Conservation (phyloP, 2,797 vertebrate genomes). For the Sebastes kiyomatsui region DNA sequence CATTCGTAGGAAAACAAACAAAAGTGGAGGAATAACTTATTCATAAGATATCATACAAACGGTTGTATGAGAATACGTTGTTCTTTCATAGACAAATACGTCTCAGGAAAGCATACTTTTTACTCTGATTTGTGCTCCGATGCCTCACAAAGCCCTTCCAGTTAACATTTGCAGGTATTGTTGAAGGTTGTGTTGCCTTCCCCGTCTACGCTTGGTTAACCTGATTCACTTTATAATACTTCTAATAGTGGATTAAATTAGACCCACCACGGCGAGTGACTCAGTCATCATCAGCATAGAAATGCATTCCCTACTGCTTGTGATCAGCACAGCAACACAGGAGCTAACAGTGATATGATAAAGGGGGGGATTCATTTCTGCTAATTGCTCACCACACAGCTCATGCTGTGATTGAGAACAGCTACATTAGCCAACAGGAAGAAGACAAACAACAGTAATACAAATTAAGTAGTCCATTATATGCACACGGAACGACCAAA, state of each 20-base stretch:
- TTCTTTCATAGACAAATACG: background rate
- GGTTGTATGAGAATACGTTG: background rate
- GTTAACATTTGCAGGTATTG: background rate
- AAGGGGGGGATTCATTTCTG: slow-evolving; percentile 42
- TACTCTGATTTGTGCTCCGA: background rate
- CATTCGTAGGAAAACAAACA: background rate
- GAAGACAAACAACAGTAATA: slow-evolving; percentile 47
- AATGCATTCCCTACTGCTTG: slow-evolving; percentile 38
- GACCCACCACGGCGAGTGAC: background rate
- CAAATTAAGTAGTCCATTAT: slow-evolving; percentile 33
- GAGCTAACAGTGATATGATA: slow-evolving; percentile 17
- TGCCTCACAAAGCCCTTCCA: background rate
- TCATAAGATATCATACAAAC: background rate
- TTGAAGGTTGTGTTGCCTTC: background rate
- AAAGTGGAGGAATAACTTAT: background rate
- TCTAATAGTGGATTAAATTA: background rate
- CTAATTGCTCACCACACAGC: slow-evolving; percentile 54
- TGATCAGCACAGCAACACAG: slow-evolving; percentile 37
- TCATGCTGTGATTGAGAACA: slow-evolving; percentile 61
- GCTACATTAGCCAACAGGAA: slow-evolving; percentile 49
- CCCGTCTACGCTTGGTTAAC: background rate
- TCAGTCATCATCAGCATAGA: slow-evolving; percentile 56
- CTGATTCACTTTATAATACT: background rate
- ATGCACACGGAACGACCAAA: slow-evolving; percentile 21
- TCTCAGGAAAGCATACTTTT: background rate